Base-by-base conservation (phyloP, 92 coral and sea anemone species). In the Nematostella vectensis region DNA sequence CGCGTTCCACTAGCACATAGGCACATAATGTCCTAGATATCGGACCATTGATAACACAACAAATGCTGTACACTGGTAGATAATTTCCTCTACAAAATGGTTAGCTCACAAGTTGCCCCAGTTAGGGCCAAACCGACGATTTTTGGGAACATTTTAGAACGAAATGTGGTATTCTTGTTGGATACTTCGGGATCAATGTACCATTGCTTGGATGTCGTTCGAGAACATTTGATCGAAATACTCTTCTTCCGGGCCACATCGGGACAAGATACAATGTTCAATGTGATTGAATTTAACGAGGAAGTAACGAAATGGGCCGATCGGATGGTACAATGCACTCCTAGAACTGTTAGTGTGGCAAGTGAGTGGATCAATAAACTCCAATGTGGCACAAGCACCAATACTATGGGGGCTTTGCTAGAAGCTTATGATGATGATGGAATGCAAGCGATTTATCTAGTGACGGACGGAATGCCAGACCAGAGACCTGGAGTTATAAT, bases 111-210 rank as follows among this genome's bases (percentile, higher is more conserved):
- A 48, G 87, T 83, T 3, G 80, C 79, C 42, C 72, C 91, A 33
- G 51, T 78, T 15, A 75, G 72, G 20, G 80, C 79, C 27, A 68
- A 75, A 13, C 88, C 80, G 1, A 93, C 96, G 59, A 86, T 93
- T 31, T 93, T 93, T 55, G 99, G 99, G 23, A 76, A 77, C 40
- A 76, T 93, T 11, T 67, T 52, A 56, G 99, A 93, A 55, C 86
- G 86, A 63, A 93, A 78, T 60, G 74, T 87, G 24, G 78, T 54
- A 9, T 93, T 86, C 58, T 65, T 93, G 16, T 70, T 93, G 30
- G 99, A 93, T 55, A 82, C 86, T 0, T 93, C 99, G n/a, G 93
- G 96, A 4, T 86, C 96, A 1, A 93, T 93, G 99, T 82, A 93
- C 51, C 93, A 93, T 44, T 83, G 89, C 38, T 50, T 93, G 6